phyloP scores from a whole-genome alignment of 2,888 invertebrate species.

The Brachylomia viminalis region DNA sequence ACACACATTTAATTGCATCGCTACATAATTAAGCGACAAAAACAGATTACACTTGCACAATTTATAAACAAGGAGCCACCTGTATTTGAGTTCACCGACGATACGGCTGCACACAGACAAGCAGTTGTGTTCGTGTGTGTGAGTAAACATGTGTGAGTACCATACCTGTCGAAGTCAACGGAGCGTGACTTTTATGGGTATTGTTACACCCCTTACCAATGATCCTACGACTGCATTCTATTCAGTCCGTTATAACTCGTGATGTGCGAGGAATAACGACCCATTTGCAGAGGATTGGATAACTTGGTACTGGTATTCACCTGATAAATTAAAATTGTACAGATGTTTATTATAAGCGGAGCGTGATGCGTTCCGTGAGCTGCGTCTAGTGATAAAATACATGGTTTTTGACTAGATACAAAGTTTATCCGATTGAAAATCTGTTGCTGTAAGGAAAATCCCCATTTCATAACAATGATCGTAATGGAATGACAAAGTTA shows the following conservation, averaged over 20 bases:
- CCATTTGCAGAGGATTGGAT: constrained; percentile 9
- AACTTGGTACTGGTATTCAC: constrained; percentile 57
- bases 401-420: constrained; percentile 1
- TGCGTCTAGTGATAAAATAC: constrained; percentile 7
- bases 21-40: constrained; percentile 58
- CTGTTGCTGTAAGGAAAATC: neutral
- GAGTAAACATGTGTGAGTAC: constrained; percentile 64
- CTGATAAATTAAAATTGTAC: constrained; percentile 52
- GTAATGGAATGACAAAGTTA: neutral
- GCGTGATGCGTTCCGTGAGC: constrained; percentile 11
- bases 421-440: constrained; percentile 2
- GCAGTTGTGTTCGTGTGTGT: constrained; percentile 51
- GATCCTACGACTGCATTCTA: constrained; percentile 65
- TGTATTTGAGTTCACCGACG: constrained; percentile 64
- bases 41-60: constrained; percentile 69
- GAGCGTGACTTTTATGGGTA: constrained; percentile 80
- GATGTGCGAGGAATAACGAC: constrained; percentile 39
- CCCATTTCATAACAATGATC: neutral
- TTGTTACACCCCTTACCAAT: constrained; percentile 79
- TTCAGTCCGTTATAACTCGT: constrained; percentile 47
- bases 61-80: constrained; percentile 76
- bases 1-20: constrained; percentile 63
- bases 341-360: constrained; percentile 30
- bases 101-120: constrained; percentile 41
- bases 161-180: constrained; percentile 80